A percentile compares a stretch with the other conserved stretches of the same genome.
Evolutionary conservation across 2,888 invertebrate species (phyloP).

Genomic region (Mythimna ferrago): DNA sequence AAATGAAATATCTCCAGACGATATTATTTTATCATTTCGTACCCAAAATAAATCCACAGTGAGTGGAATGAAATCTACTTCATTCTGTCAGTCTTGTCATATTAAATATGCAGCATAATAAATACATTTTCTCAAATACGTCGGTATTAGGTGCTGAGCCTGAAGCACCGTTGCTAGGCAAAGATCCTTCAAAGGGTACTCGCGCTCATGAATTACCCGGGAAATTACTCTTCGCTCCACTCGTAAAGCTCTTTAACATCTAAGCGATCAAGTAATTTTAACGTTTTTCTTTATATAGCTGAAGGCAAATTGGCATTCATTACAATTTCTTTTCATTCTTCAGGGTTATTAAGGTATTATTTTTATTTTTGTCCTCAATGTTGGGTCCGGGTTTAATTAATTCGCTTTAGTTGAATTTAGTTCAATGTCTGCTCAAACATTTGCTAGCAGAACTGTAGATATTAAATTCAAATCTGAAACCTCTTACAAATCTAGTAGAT

Average conservation of each 20-base stretch:
- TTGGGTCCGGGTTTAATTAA: constrained; percentile 11
- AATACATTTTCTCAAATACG: constrained; percentile 49
- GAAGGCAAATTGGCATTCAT: constrained; percentile 38
- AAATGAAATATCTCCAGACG: constrained; percentile 2
- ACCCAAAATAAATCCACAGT: neutral
- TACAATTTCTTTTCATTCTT: constrained; percentile 21
- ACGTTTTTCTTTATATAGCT: constrained; percentile 44
- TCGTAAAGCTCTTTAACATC: constrained; percentile 55
- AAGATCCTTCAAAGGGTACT: constrained; percentile 60
- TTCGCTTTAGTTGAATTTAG: constrained; percentile 3
- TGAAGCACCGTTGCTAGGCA: constrained; percentile 61
- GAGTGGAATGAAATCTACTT: neutral
- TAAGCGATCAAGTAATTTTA: constrained; percentile 53
- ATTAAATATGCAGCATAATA: constrained; percentile 47
- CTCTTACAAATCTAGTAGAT: constrained; percentile 10
- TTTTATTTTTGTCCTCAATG: constrained; percentile 11
- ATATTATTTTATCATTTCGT: constrained; percentile 3
- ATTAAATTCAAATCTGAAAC: constrained; percentile 15
- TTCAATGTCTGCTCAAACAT: constrained; percentile 28
- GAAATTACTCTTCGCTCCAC: constrained; percentile 60
- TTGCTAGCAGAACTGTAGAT: neutral
- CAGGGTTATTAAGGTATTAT: constrained; percentile 2
- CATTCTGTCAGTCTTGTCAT: constrained; percentile 2
- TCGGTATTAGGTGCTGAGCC: constrained; percentile 38
- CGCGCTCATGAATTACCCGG: constrained; percentile 52